Evolutionary conservation across 2,113 vertebrate species (phyloP).

Genomic region (Promerops cafer): DNA sequence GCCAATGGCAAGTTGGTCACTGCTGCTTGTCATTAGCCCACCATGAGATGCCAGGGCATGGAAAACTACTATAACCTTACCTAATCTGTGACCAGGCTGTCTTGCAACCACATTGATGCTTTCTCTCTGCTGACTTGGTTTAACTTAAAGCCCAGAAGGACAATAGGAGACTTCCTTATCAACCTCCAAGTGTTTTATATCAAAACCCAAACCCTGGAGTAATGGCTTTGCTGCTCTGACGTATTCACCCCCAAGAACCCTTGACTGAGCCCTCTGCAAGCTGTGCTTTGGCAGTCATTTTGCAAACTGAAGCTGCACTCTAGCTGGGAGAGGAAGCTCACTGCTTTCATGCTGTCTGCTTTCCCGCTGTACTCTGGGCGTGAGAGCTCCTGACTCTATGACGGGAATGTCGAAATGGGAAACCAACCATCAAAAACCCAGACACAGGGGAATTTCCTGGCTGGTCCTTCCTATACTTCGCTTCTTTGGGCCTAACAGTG

Average conservation of each 20-base stretch:
- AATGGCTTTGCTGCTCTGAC: not conserved
- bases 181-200: not conserved
- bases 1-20: not conserved
- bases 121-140: not conserved
- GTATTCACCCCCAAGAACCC: not conserved
- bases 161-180: not conserved
- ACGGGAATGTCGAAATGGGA: not conserved
- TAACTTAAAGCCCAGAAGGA: not conserved
- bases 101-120: rapidly evolving
- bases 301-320: not conserved
- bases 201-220: not conserved
- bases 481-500: not conserved
- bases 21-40: not conserved
- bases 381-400: not conserved
- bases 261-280: not conserved
- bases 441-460: not conserved
- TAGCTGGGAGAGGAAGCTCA: not conserved
- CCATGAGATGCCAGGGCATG: not conserved
- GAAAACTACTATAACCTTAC: not conserved
- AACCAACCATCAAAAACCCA: not conserved
- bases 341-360: not conserved
- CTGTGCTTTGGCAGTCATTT: not conserved
- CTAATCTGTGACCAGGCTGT: not conserved
- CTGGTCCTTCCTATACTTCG: not conserved
- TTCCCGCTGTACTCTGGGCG: not conserved